Conservation (phyloP, 2,888 invertebrate species). For the Carcina quercana region DNA sequence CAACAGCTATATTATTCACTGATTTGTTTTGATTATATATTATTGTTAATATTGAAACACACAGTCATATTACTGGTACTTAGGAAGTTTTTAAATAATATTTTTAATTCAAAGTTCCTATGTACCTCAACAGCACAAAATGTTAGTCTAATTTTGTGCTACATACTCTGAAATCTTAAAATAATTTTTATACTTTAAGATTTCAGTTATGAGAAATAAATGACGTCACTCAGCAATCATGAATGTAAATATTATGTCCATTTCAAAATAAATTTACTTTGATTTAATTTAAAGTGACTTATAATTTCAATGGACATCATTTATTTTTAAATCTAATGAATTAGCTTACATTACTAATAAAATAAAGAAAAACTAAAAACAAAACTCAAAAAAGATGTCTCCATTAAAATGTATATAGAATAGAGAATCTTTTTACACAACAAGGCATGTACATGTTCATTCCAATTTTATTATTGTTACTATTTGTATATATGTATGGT, state of each 20-base stretch:
- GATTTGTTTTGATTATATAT: slow-evolving; percentile 30
- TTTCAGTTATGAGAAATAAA: slow-evolving; percentile 16
- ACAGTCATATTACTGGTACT: too few relatives aligned
- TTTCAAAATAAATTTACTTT: too few relatives aligned
- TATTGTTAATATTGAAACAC: slow-evolving; percentile 51
- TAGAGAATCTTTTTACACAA: slow-evolving; percentile 35
- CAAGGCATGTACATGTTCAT: too few relatives aligned
- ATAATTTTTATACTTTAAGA: slow-evolving; percentile 17
- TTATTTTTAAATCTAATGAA: slow-evolving; percentile 11
- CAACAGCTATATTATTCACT: too few relatives aligned
- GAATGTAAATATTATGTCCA: too few relatives aligned
- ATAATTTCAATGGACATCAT: too few relatives aligned
- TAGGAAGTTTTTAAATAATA: too few relatives aligned
- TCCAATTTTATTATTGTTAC: too few relatives aligned
- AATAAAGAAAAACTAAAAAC: slow-evolving; percentile 36
- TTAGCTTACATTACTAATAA: slow-evolving; percentile 44
- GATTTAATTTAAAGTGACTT: too few relatives aligned
- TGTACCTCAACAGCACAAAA: too few relatives aligned
- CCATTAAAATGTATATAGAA: slow-evolving; percentile 30
- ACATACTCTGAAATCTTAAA: slow-evolving; percentile 20
- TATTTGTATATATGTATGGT: slow-evolving; percentile 7
- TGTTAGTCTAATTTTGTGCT: slow-evolving; percentile 19
- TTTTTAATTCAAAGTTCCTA: too few relatives aligned
- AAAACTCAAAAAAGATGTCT: slow-evolving; percentile 33
- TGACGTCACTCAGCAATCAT: too few relatives aligned